Evolutionary conservation across 2,888 invertebrate genomes (phyloP).

Genomic region (Dryadula phaetusa): DNA sequence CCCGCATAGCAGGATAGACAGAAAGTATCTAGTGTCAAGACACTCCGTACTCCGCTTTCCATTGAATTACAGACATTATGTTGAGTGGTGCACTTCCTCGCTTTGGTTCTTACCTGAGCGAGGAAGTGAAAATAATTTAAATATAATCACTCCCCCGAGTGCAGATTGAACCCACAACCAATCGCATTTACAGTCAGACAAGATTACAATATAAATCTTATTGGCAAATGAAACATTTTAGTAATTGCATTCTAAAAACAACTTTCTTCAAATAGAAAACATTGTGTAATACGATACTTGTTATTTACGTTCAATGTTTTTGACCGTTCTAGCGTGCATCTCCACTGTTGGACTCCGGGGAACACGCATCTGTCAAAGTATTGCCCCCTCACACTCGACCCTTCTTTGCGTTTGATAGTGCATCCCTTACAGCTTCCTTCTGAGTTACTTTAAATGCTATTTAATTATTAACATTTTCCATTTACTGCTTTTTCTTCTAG

Average conservation of each 20-base stretch:
- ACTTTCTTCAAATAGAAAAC: conserved; percentile 10
- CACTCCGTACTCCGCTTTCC: too few relatives aligned
- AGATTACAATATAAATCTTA: too few relatives aligned
- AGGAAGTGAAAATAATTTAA: too few relatives aligned
- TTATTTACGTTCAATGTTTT: conserved; percentile 22
- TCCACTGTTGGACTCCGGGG: conserved; percentile 47
- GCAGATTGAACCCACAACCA: too few relatives aligned
- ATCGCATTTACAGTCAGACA: too few relatives aligned
- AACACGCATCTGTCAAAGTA: conserved; percentile 56
- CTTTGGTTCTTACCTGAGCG: too few relatives aligned
- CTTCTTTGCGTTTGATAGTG: conserved; percentile 54
- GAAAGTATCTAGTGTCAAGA: too few relatives aligned
- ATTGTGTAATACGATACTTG: conserved; percentile 12
- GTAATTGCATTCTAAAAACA: conserved; percentile 2
- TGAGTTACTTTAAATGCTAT: neutral
- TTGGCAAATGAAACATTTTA: conserved; percentile 7
- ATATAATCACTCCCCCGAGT: too few relatives aligned
- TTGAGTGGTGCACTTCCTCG: too few relatives aligned
- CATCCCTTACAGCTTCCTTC: conserved; percentile 29
- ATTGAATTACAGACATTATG: too few relatives aligned
- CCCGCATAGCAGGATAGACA: too few relatives aligned
- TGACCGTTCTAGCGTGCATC: conserved; percentile 30
- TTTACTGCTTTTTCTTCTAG: too few relatives aligned
- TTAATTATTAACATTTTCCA: neutral
- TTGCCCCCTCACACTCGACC: conserved; percentile 48